Evolutionary conservation across 2,888 invertebrate species (phyloP), one percentile per base, ranked within the genome.

Genomic region (Drosophila diplacantha): DNA sequence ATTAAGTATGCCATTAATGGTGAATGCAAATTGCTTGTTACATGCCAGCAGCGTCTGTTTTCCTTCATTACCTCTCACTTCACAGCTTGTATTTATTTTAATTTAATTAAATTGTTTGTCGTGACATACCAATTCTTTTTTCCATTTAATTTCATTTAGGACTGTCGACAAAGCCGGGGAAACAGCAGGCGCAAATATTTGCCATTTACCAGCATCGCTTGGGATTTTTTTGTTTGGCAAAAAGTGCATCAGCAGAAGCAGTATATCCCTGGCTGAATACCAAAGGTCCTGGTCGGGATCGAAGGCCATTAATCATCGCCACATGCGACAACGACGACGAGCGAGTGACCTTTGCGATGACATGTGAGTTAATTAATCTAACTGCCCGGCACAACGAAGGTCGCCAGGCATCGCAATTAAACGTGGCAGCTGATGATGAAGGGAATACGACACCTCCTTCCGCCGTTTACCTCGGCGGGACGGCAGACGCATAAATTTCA

Each of bases 351-450:
- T 66, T 69, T 47, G 61, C 61, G 46, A 49, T 58, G 81, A 77
- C 77, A 75, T 75, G 79, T 64, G 62, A 83, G 79, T 77, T 75
- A 77, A 78, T 78, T 78, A 83, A 83, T 77, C 77, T 75, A 83
- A 65, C 75, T 69, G 71, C 32, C 75, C 83, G 53, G 83, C 76
- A 41, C 44, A 14, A 14, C 31, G 59, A 71, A 81, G 83, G 77
- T 71, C 79, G n/a, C 9, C 41, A 37, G 41, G 64, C 46, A 24
- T 44, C 39, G 69, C 65, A 79, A 81, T 81, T 74, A 76, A 76
- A 53, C 56, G 43, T 47, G 71, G 58, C 63, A 54, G 37, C 44
- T 35, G 46, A 50, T 58, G 62, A 34, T 58, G 63, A 39, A 59
- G 68, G n/a, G 55, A 46, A 46, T 49, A n/a, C 12, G 16, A 24